Evolutionary conservation across 2,888 invertebrate species (phyloP).

Genomic region (Euplexia lucipara): DNA sequence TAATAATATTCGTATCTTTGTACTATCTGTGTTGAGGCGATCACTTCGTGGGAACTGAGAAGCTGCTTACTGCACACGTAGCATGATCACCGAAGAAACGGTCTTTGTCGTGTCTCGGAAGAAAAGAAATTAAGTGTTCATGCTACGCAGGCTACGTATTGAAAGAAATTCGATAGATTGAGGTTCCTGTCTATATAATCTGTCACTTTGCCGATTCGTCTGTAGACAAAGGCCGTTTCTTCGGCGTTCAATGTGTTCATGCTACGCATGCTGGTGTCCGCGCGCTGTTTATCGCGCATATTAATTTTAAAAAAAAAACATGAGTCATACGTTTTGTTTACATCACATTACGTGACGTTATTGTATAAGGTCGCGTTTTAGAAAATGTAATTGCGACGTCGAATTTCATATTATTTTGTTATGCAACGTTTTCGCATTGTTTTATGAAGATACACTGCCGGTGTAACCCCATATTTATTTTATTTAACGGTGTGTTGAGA

Average conservation of each 20-base stretch:
- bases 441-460: slow-evolving; percentile 18
- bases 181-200: too few relatives aligned
- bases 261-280: too few relatives aligned
- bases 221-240: too few relatives aligned
- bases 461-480: slow-evolving; percentile 22
- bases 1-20: slow-evolving; percentile 29
- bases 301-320: slow-evolving; percentile 52
- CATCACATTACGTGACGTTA: slow-evolving; percentile 57
- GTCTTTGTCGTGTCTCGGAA: too few relatives aligned
- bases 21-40: slow-evolving; percentile 33
- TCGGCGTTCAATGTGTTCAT: too few relatives aligned
- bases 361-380: slow-evolving; percentile 58
- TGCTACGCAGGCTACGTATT: too few relatives aligned
- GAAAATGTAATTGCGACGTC: slow-evolving; percentile 55
- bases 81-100: too few relatives aligned
- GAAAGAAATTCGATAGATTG: too few relatives aligned
- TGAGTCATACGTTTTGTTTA: slow-evolving; percentile 66
- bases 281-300: slow-evolving; percentile 54
- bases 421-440: slow-evolving; percentile 46
- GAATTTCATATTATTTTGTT: slow-evolving; percentile 42
- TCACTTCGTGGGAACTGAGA: slow-evolving; percentile 52
- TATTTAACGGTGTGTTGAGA: slow-evolving; percentile 14
- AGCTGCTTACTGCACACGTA: slow-evolving; percentile 19
- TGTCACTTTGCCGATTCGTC: too few relatives aligned
- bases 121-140: too few relatives aligned